phyloP scores from a whole-genome alignment of 2,888 invertebrate genomes.

The Alviniconcha strummeri region DNA sequence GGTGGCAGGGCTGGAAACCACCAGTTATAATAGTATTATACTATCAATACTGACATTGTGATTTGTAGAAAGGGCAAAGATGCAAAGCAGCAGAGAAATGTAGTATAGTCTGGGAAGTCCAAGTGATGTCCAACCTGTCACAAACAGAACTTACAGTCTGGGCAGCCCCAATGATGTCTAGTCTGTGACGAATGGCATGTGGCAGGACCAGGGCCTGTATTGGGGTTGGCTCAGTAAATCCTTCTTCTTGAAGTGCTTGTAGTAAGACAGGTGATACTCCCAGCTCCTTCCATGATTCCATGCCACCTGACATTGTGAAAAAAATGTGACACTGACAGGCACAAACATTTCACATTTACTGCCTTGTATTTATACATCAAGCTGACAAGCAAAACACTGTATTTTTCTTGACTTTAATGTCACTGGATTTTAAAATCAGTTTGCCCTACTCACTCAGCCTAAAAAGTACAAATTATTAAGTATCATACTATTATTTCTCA shows the following conservation, averaged over 20 bases:
- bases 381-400: no score
- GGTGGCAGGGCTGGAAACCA: no score
- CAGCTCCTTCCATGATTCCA: slow-evolving; percentile 74
- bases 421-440: no score
- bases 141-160: slow-evolving; percentile 82
- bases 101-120: no score
- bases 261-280: slow-evolving; percentile 82
- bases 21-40: no score
- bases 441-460: not conserved
- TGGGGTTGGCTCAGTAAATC: slow-evolving; percentile 88
- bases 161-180: slow-evolving; percentile 97
- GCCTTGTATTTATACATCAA: no score
- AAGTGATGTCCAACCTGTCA: not conserved
- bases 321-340: no score
- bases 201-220: slow-evolving; percentile 81
- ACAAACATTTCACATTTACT: no score
- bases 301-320: slow-evolving; percentile 48
- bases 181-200: slow-evolving; percentile 78
- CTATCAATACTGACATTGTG: no score
- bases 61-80: no score
- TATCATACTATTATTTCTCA: not conserved
- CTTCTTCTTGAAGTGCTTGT: slow-evolving; percentile 83
- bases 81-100: no score
- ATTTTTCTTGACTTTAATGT: no score
- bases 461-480: not conserved